These are phyloP conservation scores for Dendrolimus houi DNA, from an alignment of 2,888 invertebrate genomes.

Conservation along the genomic window DNA sequence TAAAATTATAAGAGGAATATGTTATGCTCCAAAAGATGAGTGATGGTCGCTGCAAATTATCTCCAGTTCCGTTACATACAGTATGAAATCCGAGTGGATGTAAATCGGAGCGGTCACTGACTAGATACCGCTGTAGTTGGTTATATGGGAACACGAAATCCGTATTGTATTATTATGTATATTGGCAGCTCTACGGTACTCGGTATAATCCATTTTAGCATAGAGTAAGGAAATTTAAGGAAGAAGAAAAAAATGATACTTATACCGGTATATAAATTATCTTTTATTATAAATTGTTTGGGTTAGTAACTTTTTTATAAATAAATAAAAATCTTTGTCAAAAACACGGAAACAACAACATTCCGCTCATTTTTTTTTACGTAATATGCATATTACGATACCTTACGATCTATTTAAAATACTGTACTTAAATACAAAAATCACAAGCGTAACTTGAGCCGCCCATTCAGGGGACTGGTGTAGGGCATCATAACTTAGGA, in stretches of 20 bases:
- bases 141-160: too few relatives aligned
- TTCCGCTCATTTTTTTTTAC: slow-evolving; percentile 43
- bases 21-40: neutral
- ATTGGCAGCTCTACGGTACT: neutral
- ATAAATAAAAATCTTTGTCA: slow-evolving; percentile 73
- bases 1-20: neutral
- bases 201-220: neutral
- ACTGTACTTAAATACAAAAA: slow-evolving; percentile 70
- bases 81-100: neutral
- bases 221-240: neutral
- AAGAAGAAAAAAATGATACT: slow-evolving; percentile 34
- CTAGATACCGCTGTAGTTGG: slow-evolving; percentile 3
- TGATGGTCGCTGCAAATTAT: neutral
- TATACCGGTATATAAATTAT: slow-evolving; percentile 73
- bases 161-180: neutral
- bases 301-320: slow-evolving; percentile 66
- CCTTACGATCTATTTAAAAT: slow-evolving; percentile 72
- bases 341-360: slow-evolving; percentile 45
- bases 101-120: slow-evolving; percentile 4
- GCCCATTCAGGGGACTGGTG: slow-evolving; percentile 59
- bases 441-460: slow-evolving; percentile 74
- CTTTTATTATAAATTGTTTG: slow-evolving; percentile 64
- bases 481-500: slow-evolving; percentile 67
- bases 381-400: slow-evolving; percentile 76
- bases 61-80: neutral